Percentiles rank a stretch among this genome's conserved stretches.
Conservation (phyloP, 2,888 invertebrate species). For the Dione juno region DNA sequence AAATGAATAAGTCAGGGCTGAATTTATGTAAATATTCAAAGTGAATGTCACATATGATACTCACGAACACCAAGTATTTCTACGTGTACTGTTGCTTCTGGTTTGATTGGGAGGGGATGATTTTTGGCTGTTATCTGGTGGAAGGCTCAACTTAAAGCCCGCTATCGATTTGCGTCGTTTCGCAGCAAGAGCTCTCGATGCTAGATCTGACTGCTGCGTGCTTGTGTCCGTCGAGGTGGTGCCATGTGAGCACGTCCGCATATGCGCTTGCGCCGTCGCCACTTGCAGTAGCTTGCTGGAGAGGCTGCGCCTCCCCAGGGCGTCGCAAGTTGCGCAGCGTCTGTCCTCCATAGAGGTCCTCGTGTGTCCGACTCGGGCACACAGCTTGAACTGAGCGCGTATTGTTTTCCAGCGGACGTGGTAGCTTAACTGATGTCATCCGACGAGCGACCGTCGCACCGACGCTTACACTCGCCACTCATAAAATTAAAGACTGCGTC, state of each 20-base stretch:
- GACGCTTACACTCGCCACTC: slow-evolving; percentile 69
- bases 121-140: slow-evolving; percentile 64
- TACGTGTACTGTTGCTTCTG: slow-evolving; percentile 68
- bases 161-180: slow-evolving; percentile 79
- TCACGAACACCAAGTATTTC: slow-evolving; percentile 83
- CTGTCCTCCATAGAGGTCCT: slow-evolving; percentile 77
- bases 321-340: slow-evolving; percentile 79
- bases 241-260: slow-evolving; percentile 71
- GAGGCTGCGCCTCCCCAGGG: slow-evolving; percentile 74
- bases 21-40: slow-evolving; percentile 22
- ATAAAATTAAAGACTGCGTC: slow-evolving; percentile 71
- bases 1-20: slow-evolving; percentile 31
- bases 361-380: slow-evolving; percentile 79
- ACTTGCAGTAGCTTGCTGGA: slow-evolving; percentile 77
- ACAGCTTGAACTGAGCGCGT: slow-evolving; percentile 79
- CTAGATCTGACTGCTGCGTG: slow-evolving; percentile 67
- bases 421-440: slow-evolving; percentile 83
- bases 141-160: slow-evolving; percentile 70
- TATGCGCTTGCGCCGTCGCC: slow-evolving; percentile 80
- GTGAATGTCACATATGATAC: slow-evolving; percentile 35
- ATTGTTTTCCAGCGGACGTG: slow-evolving; percentile 77
- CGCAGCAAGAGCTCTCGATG: slow-evolving; percentile 75
- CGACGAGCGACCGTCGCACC: slow-evolving; percentile 73
- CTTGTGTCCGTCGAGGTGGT: slow-evolving; percentile 62
- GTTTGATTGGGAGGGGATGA: slow-evolving; percentile 59